These are phyloP conservation scores for Sthenelais limicola DNA, from an alignment of 2,888 invertebrate genomes.

Conservation along the genomic window DNA sequence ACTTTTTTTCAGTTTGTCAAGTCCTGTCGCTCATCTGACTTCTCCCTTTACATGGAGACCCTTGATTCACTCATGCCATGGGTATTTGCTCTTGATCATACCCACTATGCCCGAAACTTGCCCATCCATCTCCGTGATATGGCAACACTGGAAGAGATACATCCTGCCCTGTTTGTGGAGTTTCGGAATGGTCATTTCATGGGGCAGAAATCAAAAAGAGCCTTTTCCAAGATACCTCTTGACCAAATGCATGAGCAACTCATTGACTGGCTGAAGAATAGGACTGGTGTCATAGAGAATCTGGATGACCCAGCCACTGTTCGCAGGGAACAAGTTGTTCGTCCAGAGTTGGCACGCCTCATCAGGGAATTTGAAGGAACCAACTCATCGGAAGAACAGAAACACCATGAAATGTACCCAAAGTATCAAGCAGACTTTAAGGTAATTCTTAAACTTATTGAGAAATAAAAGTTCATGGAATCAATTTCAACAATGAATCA, in stretches of 20 bases:
- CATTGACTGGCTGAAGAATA: conserved; percentile 36
- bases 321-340: conserved; percentile 18
- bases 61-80: conserved; percentile 13
- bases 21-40: conserved; percentile 2
- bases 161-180: conserved; percentile 36
- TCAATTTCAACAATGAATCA: neutral
- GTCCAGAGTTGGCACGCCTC: conserved; percentile 43
- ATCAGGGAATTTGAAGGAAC: conserved; percentile 39
- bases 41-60: too few relatives aligned
- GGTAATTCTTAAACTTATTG: conserved; percentile 39
- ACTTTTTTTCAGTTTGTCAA: too few relatives aligned
- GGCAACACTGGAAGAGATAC: conserved; percentile 1
- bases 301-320: conserved; percentile 32
- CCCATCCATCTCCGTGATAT: conserved; percentile 25
- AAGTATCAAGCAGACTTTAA: conserved; percentile 41
- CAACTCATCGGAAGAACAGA: conserved; percentile 42
- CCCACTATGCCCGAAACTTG: conserved; percentile 32
- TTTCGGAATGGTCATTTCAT: conserved; percentile 40
- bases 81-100: conserved; percentile 34
- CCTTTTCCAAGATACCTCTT: conserved; percentile 39
- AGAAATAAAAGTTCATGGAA: neutral
- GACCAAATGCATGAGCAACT: conserved; percentile 45
- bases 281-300: conserved; percentile 44
- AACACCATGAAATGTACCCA: conserved; percentile 43
- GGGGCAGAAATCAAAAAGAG: conserved; percentile 20